Evolutionary conservation across 2,888 invertebrate species (phyloP).

Genomic region (Meiosimyza platycephala): DNA sequence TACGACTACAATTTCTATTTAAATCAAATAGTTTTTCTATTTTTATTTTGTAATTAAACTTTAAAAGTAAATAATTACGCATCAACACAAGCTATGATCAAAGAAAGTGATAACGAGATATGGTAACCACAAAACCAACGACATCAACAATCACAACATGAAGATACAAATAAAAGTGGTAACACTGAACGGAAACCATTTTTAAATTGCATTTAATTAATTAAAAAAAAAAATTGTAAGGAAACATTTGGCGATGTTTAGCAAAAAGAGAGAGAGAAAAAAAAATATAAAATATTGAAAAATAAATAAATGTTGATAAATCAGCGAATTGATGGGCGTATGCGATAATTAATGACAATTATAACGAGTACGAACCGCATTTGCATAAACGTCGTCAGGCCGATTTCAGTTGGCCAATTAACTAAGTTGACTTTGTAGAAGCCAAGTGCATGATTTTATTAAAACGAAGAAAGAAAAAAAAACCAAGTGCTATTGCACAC

Average conservation of each 20-base stretch:
- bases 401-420: conserved; percentile 17
- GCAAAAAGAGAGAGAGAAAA: conserved; percentile 9
- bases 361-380: conserved; percentile 43
- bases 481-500: too few relatives aligned
- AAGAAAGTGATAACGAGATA: too few relatives aligned
- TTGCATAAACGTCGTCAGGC: conserved; percentile 12
- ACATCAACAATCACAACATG: background rate
- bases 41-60: too few relatives aligned
- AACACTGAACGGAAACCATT: conserved; percentile 9
- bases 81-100: too few relatives aligned
- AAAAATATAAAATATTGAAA: background rate
- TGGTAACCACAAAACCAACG: background rate
- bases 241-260: background rate
- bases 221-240: background rate
- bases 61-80: too few relatives aligned
- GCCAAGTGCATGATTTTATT: too few relatives aligned
- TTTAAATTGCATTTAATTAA: conserved; percentile 10
- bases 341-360: conserved; percentile 60
- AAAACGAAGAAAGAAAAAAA: too few relatives aligned
- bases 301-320: conserved; percentile 27
- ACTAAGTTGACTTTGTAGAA: background rate
- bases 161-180: too few relatives aligned
- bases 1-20: too few relatives aligned
- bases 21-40: too few relatives aligned
- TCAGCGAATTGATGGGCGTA: conserved; percentile 59